phyloP scores from a whole-genome alignment of 2,797 vertebrate genomes.

The Pampus argenteus region DNA sequence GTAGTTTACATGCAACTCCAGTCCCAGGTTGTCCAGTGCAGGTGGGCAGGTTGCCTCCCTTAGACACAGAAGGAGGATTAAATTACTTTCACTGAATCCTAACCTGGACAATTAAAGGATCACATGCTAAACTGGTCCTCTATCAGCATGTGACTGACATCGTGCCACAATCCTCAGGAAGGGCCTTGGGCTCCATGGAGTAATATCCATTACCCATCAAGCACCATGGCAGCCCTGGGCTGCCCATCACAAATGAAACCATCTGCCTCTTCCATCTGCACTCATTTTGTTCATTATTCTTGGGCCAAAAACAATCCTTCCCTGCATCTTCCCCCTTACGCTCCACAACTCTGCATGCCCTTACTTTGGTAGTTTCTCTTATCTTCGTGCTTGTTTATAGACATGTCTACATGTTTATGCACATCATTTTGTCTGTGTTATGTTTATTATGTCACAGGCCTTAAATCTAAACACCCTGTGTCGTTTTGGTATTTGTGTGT shows the following conservation, averaged over 20 bases:
- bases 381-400: slow-evolving; percentile 28
- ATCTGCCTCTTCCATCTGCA: slow-evolving; percentile 88
- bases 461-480: slow-evolving; percentile 21
- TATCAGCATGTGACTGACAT: slow-evolving; percentile 71
- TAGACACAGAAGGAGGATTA: slow-evolving; percentile 48
- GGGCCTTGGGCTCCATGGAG: slow-evolving; percentile 64
- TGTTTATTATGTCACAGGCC: slow-evolving; percentile 13
- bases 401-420: slow-evolving; percentile 25
- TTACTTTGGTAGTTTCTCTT: slow-evolving; percentile 30
- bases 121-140: slow-evolving; percentile 66
- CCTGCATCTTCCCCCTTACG: slow-evolving; percentile 38
- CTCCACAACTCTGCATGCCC: slow-evolving; percentile 25
- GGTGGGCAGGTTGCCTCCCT: slow-evolving; percentile 10
- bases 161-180: slow-evolving; percentile 71
- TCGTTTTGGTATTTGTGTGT: slow-evolving; percentile 44
- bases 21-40: slow-evolving; percentile 25
- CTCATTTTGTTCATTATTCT: slow-evolving; percentile 82
- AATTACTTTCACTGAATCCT: slow-evolving; percentile 53
- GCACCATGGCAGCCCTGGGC: slow-evolving; percentile 74
- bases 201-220: slow-evolving; percentile 84
- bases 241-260: slow-evolving; percentile 85
- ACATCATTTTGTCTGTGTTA: slow-evolving; percentile 10
- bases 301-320: slow-evolving; percentile 70
- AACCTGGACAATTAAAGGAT: slow-evolving; percentile 70
- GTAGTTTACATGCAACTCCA: slow-evolving; percentile 7